Evolutionary conservation across 2,888 invertebrate species (phyloP).

Genomic region (Drosophila kuntzei): DNA sequence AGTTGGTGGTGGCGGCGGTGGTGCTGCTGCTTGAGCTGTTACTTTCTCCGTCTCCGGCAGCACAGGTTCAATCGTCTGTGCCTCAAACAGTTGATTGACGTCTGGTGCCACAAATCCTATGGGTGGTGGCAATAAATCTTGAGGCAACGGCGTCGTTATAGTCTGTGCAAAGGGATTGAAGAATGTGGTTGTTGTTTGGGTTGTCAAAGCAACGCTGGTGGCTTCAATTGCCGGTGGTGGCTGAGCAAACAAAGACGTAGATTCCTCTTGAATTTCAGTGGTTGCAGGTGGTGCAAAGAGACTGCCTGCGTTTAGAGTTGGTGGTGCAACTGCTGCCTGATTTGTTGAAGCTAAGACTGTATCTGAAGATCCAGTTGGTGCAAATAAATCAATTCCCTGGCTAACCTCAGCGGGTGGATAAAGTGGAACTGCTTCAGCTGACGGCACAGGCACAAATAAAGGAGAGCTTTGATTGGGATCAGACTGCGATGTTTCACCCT

Average conservation of each 20-base stretch:
- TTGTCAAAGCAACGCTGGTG: constrained; percentile 39
- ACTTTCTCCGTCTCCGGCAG: constrained; percentile 19
- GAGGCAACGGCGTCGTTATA: constrained; percentile 52
- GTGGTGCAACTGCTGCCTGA: not conserved
- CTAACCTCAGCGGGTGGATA: constrained; percentile 48
- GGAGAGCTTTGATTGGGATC: constrained; percentile 15
- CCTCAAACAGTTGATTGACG: constrained; percentile 14
- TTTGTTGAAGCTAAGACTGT: not conserved
- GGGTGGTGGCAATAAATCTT: constrained; percentile 56
- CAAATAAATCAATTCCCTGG: not conserved
- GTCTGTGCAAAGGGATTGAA: constrained; percentile 68
- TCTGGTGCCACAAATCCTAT: constrained; percentile 57
- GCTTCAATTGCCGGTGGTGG: not conserved
- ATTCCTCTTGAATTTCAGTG: not conserved
- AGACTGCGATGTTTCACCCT: not conserved
- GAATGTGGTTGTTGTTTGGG: constrained; percentile 59
- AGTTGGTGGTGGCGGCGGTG: constrained; percentile 25
- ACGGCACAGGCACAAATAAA: constrained; percentile 65
- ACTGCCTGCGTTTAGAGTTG: constrained; percentile 3
- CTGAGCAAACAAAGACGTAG: constrained; percentile 27
- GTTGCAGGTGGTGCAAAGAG: constrained; percentile 27
- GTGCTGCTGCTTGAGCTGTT: not conserved
- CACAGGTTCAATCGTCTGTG: constrained; percentile 62
- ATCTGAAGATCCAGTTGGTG: constrained; percentile 1
- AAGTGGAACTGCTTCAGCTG: constrained; percentile 15